phyloP scores from a whole-genome alignment of 2,888 invertebrate genomes.

The Limnephilus marmoratus region DNA sequence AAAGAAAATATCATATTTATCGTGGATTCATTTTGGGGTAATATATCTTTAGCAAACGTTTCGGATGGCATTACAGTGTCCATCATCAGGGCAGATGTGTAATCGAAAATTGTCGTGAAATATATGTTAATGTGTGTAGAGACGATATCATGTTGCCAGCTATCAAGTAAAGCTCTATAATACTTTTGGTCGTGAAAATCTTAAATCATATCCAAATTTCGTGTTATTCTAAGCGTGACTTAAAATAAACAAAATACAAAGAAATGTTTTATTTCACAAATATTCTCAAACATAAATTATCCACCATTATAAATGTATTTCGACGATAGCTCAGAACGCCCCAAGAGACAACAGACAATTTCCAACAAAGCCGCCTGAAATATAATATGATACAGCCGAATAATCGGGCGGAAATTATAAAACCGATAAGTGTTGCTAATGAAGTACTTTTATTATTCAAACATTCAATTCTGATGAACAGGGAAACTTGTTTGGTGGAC shows the following conservation, averaged over 20 bases:
- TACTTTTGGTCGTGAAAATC: too few relatives aligned
- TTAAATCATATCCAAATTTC: too few relatives aligned
- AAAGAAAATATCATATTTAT: too few relatives aligned
- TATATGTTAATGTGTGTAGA: too few relatives aligned
- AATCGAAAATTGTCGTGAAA: too few relatives aligned
- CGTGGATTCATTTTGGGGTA: too few relatives aligned
- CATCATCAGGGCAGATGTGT: too few relatives aligned
- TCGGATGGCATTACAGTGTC: too few relatives aligned
- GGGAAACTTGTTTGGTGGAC: slow-evolving; percentile 16
- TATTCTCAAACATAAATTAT: background rate
- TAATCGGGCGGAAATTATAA: background rate
- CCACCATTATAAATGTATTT: background rate
- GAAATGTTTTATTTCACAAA: background rate
- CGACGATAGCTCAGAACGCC: background rate
- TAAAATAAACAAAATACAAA: background rate
- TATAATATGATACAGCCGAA: background rate
- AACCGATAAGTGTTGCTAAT: background rate
- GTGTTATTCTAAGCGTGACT: too few relatives aligned
- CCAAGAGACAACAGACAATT: background rate
- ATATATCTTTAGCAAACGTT: too few relatives aligned
- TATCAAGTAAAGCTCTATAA: too few relatives aligned
- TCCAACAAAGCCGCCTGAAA: background rate
- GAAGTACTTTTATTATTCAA: slow-evolving; percentile 30
- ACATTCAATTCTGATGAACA: slow-evolving; percentile 6
- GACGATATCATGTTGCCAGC: too few relatives aligned